These are phyloP conservation scores for Magallana nippona DNA, from an alignment of 2,888 invertebrate genomes.

Conservation along the genomic window DNA sequence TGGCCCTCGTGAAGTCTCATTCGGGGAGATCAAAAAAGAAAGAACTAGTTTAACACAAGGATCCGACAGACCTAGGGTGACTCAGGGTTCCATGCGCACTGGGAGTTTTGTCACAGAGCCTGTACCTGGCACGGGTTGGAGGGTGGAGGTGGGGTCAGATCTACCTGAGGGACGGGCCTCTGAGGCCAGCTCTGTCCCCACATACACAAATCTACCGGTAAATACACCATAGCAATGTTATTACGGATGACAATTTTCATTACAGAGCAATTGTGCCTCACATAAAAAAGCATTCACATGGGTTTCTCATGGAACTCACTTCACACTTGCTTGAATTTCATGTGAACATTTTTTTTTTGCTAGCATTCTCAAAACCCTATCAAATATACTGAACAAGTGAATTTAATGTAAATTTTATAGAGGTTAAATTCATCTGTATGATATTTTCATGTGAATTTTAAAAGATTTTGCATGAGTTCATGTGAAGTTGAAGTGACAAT, in stretches of 20 bases:
- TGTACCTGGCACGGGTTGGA: slow-evolving; percentile 67
- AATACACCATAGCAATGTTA: slow-evolving; percentile 45
- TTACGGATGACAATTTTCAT: neutral
- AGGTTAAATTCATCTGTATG: too few species aligned
- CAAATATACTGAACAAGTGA: too few species aligned
- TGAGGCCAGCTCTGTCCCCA: slow-evolving; percentile 72
- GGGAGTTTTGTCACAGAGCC: slow-evolving; percentile 52
- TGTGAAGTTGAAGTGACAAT: too few species aligned
- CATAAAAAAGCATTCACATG: neutral
- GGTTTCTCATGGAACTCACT: too few species aligned
- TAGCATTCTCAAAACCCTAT: too few species aligned
- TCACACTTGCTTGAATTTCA: too few species aligned
- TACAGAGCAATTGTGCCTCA: too few species aligned
- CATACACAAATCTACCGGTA: slow-evolving; percentile 73
- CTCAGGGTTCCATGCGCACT: slow-evolving; percentile 62
- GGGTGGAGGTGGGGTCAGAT: slow-evolving; percentile 69
- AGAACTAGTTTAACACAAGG: slow-evolving; percentile 42
- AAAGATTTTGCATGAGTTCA: too few species aligned
- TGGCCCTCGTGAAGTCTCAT: slow-evolving; percentile 63
- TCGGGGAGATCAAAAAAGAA: slow-evolving; percentile 58
- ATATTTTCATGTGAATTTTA: too few species aligned
- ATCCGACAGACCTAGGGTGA: slow-evolving; percentile 45
- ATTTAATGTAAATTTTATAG: too few species aligned
- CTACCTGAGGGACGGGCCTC: slow-evolving; percentile 70
- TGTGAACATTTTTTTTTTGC: too few species aligned